These are phyloP conservation scores for Paraescarpia echinospica DNA, from an alignment of 1,140 invertebrate species.

Conservation along the genomic window DNA sequence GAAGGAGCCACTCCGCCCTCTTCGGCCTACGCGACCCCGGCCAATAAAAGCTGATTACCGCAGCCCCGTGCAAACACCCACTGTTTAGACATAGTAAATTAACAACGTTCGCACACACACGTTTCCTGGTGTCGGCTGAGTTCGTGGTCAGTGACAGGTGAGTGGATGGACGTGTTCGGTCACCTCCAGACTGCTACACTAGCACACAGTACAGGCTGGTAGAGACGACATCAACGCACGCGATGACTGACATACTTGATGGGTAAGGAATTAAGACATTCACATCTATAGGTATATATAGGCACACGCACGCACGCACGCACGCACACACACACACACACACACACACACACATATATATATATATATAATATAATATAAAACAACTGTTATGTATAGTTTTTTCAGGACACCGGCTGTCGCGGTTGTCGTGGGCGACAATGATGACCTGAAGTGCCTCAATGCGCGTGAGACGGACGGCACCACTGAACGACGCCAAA, in stretches of 20 bases:
- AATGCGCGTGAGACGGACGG: not conserved
- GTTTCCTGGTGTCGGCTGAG: not conserved
- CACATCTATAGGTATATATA: too few species aligned
- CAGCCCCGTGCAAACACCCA: not conserved
- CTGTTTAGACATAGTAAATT: not conserved
- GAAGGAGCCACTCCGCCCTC: not conserved
- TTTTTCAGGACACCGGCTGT: not conserved
- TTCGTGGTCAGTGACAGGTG: not conserved
- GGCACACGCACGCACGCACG: too few species aligned
- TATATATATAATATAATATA: too few species aligned
- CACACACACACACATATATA: too few species aligned
- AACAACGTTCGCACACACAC: not conserved
- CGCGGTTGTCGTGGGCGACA: not conserved
- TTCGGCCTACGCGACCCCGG: too few species aligned
- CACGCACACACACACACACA: too few species aligned
- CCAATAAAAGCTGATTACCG: not conserved
- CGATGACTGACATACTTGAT: not conserved
- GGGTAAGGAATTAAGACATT: not conserved
- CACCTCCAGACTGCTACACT: not conserved
- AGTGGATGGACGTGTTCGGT: too few species aligned
- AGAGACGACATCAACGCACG: not conserved
- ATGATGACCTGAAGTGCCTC: not conserved
- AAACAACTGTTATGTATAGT: not conserved
- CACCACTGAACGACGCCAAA: not conserved
- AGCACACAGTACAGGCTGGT: not conserved